Evolutionary conservation across 92 coral and sea anemone genomes (phyloP).

Genomic region (Chrysogorgia sp.): DNA sequence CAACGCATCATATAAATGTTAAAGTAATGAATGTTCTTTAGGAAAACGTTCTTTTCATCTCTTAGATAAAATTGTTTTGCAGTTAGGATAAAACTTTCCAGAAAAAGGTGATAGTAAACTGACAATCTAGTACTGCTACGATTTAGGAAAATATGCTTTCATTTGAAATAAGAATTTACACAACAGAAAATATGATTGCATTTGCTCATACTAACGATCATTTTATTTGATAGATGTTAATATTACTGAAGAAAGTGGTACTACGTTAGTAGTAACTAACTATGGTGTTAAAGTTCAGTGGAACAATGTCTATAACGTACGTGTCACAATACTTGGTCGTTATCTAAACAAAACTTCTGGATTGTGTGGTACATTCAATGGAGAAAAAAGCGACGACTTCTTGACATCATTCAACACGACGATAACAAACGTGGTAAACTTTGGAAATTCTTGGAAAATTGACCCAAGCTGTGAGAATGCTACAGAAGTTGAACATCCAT

Average conservation of each 20-base stretch:
- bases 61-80: too few relatives aligned
- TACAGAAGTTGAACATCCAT: neutral
- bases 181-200: too few relatives aligned
- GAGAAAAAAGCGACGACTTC: conserved; percentile 9
- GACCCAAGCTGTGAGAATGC: conserved; percentile 35
- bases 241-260: neutral
- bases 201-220: too few relatives aligned
- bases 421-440: neutral
- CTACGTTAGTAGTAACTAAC: conserved; percentile 12
- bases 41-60: too few relatives aligned
- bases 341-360: conserved; percentile 28
- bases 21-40: too few relatives aligned
- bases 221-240: neutral
- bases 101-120: too few relatives aligned
- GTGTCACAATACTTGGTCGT: conserved; percentile 20
- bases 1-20: too few relatives aligned
- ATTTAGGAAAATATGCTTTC: too few relatives aligned
- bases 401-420: neutral
- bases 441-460: conserved; percentile 41
- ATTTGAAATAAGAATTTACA: too few relatives aligned
- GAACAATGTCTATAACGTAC: conserved; percentile 28
- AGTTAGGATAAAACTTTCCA: too few relatives aligned
- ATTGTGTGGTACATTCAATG: conserved; percentile 29
- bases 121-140: too few relatives aligned
- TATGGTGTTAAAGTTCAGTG: conserved; percentile 16